Base-by-base conservation (phyloP, 2,888 invertebrate genomes). In the Gandaritis pyraliata region DNA sequence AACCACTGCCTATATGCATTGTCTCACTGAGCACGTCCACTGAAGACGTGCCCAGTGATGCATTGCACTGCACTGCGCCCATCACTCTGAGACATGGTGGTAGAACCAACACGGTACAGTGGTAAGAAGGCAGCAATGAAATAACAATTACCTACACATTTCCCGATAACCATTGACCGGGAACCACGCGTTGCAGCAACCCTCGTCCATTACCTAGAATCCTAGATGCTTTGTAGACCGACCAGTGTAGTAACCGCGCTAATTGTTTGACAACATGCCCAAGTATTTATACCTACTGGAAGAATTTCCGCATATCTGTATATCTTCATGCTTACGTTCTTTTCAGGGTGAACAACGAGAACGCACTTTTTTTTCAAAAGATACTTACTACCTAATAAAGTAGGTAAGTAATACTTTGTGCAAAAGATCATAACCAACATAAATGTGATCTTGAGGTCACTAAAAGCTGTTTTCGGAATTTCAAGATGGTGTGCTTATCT, bases 241-340 rank as follows among this genome's bases (percentile, higher is more conserved):
- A 69, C 74, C 67, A 76, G 60, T 81, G 76, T 73, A 69, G 80
- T 74, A 80, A 83, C 73, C 65, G 72, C 69, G 70, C 73, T 77
- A 79, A 77, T 81, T 78, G 76, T 60, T 53, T 49, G 56, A 51
- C 61, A 30, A 30, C 30, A 48, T 30, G 15, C 48, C n/a, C 30
- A 48, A 8, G 16, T 18, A 47, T 2, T 2, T 29, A 30, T 29
- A 6, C 48, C n/a, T 33, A n/a, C 23, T 46, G 46, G 45, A 18
- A n/a, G 15, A 23, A 10, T 47, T 55, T 47, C 47, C 48, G 29
- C 39, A 39, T 29, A 39, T 39, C 39, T 55, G 6, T 16, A n/a
- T 46, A 56, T 39, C 33, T 33, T 23, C 52, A 52, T 43, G 48
- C 48, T 56, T 33, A 13, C 38, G 15, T 41, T 30, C 48, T 39